Percentiles rank a stretch among this genome's conserved stretches.
These are phyloP conservation scores for Acanthurus leucopareius DNA, from an alignment of 2,797 vertebrate genomes.

Conservation along the genomic window DNA sequence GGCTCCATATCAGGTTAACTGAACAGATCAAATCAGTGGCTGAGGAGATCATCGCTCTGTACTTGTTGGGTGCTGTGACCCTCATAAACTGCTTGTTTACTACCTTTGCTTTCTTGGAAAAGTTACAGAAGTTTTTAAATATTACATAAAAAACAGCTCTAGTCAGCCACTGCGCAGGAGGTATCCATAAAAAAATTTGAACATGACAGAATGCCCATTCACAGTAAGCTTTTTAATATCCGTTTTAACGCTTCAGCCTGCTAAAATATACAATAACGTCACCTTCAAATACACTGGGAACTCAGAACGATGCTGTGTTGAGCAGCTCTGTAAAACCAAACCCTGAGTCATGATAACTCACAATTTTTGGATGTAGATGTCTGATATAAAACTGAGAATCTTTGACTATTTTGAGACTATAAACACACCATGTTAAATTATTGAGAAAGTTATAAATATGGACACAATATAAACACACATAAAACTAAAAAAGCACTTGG, in stretches of 20 bases:
- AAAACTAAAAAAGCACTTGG: too few species aligned
- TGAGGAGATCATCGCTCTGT: background rate
- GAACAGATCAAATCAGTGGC: slow-evolving; percentile 10
- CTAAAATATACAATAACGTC: slow-evolving; percentile 16
- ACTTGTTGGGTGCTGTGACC: background rate
- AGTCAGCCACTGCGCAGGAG: slow-evolving; percentile 6
- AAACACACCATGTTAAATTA: background rate
- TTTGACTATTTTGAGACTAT: background rate
- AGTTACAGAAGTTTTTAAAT: background rate
- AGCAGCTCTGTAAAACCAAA: background rate
- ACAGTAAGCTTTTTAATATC: slow-evolving; percentile 7
- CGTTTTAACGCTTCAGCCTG: background rate
- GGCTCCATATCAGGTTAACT: slow-evolving; percentile 32
- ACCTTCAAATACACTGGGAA: background rate
- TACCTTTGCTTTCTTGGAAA: too few species aligned
- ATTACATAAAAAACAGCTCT: background rate
- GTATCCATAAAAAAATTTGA: slow-evolving; percentile 26
- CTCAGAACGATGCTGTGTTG: background rate
- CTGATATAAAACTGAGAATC: too few species aligned
- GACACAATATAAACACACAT: too few species aligned
- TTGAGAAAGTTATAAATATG: too few species aligned
- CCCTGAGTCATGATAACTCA: too few species aligned
- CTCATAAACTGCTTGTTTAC: background rate
- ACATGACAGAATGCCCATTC: slow-evolving; percentile 55
- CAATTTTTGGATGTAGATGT: too few species aligned